A percentile compares a stretch with the other conserved stretches of the same genome.
Evolutionary conservation across 2,797 vertebrate genomes (phyloP).

Genomic region (Erpetoichthys calabaricus): DNA sequence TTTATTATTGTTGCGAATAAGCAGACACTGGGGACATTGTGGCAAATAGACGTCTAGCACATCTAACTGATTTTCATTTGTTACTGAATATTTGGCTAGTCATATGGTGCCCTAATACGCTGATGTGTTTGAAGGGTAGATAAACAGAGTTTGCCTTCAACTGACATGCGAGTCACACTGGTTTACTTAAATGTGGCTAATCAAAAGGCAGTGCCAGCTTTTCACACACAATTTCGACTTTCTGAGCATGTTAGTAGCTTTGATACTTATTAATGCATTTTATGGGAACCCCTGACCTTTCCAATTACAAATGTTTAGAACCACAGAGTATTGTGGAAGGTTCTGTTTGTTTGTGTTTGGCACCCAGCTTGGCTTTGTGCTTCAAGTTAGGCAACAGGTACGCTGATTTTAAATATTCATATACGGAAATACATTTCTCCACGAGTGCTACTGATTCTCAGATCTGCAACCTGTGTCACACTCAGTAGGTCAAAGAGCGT

Average conservation of each 20-base stretch:
- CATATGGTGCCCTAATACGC: constrained; percentile 32
- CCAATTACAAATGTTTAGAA: background rate
- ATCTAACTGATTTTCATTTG: constrained; percentile 27
- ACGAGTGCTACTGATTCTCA: no score
- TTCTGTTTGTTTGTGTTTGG: background rate
- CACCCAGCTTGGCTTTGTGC: no score
- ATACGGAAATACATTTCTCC: no score
- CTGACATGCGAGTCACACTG: constrained; percentile 46
- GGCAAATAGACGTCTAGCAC: constrained; percentile 1
- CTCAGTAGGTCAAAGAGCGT: no score
- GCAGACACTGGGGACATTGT: constrained; percentile 7
- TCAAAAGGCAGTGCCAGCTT: constrained; percentile 34
- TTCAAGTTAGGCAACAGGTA: no score
- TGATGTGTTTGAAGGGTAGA: constrained; percentile 40
- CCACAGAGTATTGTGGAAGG: background rate
- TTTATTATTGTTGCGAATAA: constrained; percentile 20
- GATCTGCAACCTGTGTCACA: no score
- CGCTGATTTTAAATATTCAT: no score
- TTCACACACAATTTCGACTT: constrained; percentile 42
- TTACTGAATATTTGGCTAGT: constrained; percentile 31
- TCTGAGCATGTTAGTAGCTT: constrained; percentile 21
- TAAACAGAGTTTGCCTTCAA: constrained; percentile 39
- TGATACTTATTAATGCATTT: background rate
- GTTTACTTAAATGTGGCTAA: constrained; percentile 30
- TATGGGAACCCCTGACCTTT: background rate